Conservation (phyloP, 2,113 vertebrate genomes). For the Mobula birostris region DNA sequence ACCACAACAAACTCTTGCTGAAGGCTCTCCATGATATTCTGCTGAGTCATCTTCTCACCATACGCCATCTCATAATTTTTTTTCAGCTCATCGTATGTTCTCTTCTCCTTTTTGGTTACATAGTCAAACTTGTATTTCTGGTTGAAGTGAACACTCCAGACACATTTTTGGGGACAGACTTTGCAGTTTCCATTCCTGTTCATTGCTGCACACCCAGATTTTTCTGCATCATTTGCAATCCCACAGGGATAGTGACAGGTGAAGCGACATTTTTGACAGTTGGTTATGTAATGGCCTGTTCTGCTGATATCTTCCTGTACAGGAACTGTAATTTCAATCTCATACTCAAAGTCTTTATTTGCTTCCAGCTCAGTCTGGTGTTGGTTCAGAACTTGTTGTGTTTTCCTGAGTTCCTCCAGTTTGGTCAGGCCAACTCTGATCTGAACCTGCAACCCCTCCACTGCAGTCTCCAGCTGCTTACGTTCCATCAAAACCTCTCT, state of each 20-base stretch:
- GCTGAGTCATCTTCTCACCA: conserved; percentile 39
- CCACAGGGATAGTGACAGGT: conserved; percentile 34
- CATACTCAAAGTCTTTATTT: conserved; percentile 42
- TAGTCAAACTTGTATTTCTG: conserved; percentile 41
- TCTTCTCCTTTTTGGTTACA: not conserved
- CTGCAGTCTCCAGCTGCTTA: conserved; percentile 24
- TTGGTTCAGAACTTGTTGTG: conserved; percentile 17
- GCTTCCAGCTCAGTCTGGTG: conserved; percentile 25
- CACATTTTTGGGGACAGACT: conserved; percentile 39
- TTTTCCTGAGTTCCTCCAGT: conserved; percentile 40
- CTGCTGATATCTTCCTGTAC: no score
- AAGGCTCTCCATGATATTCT: conserved; percentile 40
- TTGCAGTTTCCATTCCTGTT: fast-evolving
- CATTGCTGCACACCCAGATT: fast-evolving
- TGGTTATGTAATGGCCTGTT: not conserved
- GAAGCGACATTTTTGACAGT: conserved; percentile 43
- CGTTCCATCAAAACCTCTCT: conserved; percentile 37
- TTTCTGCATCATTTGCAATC: not conserved
- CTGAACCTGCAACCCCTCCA: conserved; percentile 40
- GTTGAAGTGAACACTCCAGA: conserved; percentile 41
- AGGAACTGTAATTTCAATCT: conserved; percentile 25
- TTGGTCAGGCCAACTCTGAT: conserved; percentile 37
- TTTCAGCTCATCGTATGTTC: conserved; percentile 40
- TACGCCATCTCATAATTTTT: conserved; percentile 43
- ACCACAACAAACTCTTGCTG: conserved; percentile 30